Evolutionary conservation across 2,113 vertebrate genomes (phyloP).

Genomic region (Genyomyrus donnyi): DNA sequence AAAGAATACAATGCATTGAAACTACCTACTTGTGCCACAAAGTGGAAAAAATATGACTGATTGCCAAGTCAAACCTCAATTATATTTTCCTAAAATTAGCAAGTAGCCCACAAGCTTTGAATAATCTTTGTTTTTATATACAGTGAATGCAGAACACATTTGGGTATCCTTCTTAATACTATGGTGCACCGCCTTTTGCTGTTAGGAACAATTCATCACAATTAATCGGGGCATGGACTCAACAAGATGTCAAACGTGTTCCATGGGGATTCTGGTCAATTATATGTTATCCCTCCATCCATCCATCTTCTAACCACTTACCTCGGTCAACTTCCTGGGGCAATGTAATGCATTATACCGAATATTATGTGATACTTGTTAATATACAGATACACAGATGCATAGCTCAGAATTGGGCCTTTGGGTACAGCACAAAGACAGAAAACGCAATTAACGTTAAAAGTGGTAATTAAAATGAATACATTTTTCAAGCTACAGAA

Average conservation of each 20-base stretch:
- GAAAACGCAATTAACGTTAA: not conserved
- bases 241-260: not conserved
- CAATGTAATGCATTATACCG: not conserved
- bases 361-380: not conserved
- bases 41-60: not conserved
- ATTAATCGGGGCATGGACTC: not conserved
- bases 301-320: slow-evolving; percentile 4
- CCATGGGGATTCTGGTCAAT: not conserved
- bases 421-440: not conserved
- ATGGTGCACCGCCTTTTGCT: not conserved
- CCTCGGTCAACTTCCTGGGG: not conserved
- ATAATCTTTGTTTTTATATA: not conserved
- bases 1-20: not conserved
- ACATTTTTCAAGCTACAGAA: not conserved
- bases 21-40: not conserved
- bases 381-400: not conserved
- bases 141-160: not conserved
- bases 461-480: not conserved
- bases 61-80: not conserved
- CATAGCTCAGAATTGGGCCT: not conserved
- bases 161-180: not conserved
- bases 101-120: not conserved
- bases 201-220: not conserved
- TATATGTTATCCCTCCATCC: not conserved
- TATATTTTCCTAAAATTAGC: not conserved